A percentile compares a stretch with the other conserved stretches of the same genome.
Evolutionary conservation across 2,113 vertebrate genomes (phyloP).

Genomic region (Mionectes macconnelli): DNA sequence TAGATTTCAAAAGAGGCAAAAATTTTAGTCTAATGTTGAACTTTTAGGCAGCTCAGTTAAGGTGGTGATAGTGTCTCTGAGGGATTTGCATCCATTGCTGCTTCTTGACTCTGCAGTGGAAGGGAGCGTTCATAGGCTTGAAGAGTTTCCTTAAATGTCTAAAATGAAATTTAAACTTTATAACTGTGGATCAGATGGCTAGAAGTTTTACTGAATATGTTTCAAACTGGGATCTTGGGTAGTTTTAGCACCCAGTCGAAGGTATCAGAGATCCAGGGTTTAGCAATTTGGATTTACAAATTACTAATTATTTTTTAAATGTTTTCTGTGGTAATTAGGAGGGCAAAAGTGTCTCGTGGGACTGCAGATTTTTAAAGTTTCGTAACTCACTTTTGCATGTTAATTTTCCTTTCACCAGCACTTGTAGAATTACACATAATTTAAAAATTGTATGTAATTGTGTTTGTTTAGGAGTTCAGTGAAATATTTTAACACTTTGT

Average conservation of each 20-base stretch:
- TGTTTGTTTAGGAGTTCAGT: background rate
- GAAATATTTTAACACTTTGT: background rate
- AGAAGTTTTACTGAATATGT: background rate
- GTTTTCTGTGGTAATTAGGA: background rate
- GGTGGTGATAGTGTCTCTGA: background rate
- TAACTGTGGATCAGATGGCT: background rate
- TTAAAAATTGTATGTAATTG: background rate
- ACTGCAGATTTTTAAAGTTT: background rate
- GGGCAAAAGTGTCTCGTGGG: background rate
- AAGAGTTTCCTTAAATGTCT: background rate
- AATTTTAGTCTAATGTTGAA: background rate
- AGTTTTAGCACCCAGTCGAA: background rate
- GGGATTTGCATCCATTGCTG: background rate
- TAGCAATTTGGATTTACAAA: background rate
- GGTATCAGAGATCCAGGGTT: background rate
- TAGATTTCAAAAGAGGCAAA: background rate
- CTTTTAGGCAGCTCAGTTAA: background rate
- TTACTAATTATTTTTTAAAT: background rate
- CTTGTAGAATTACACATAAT: background rate
- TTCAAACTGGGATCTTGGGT: background rate
- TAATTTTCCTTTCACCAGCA: background rate
- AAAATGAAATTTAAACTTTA: background rate
- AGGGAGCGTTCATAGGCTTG: background rate
- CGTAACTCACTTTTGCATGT: background rate
- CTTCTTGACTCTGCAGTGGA: background rate